Base-by-base conservation (phyloP, 2,888 invertebrate genomes). In the Nebria salina region DNA sequence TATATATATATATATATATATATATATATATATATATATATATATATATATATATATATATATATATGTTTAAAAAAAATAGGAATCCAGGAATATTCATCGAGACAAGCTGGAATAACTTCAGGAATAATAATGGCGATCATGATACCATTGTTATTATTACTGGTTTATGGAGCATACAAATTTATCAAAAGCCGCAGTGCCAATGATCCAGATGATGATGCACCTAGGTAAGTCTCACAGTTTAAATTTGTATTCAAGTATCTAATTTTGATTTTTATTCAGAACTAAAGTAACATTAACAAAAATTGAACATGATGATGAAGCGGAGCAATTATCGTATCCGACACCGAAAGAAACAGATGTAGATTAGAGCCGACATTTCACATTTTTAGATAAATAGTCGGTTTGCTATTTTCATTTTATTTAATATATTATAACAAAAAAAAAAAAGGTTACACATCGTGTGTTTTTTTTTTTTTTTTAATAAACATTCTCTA, bases 51-150 rank as follows among this genome's bases (percentile, higher is more conserved):
- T n/a, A n/a, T n/a, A n/a, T n/a, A n/a, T n/a, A n/a, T n/a, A n/a
- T n/a, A n/a, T n/a, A n/a, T n/a, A n/a, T n/a, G n/a, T 9, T 41
- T 65, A 5, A 65, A 72, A 73, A 79, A 81, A 81, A 82, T 90
- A 96, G 96, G 95, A 86, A 93, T 94, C 84, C 94, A 95, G 87
- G 96, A 96, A 89, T 95, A 95, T 88, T 93, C 94, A 13, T 92
- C 95, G 6, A 92, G 95, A 76, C 93, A 94, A 84, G 93, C 95
- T 42, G 96, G 96, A 25, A 90, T 94, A 8, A 95, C 96, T 1
- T 92, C 94, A 87, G 96, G 94, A 83, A 93, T 96, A 86, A 92
- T 96, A 84, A 89, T 95, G 84, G 93, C 93, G 5, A 92, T 96
- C 77, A 90, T 97, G 86, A 89, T 97, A 83, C 95, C 96, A 0